A percentile compares a stretch with the other conserved stretches of the same genome.
Conservation (phyloP, 2,888 invertebrate genomes). For the Volucella bombylans region DNA sequence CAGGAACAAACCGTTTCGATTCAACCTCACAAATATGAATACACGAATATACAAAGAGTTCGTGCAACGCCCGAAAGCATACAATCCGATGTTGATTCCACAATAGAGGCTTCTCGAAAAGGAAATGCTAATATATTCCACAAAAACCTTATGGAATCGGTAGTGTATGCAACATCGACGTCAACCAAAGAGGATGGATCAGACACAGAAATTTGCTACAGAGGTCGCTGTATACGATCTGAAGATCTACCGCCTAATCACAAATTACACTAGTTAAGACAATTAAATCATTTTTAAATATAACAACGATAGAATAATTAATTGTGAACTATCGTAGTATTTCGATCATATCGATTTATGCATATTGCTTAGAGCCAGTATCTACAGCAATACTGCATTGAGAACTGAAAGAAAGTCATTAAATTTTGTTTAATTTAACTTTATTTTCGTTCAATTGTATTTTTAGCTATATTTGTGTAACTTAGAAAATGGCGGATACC, state of each 20-base stretch:
- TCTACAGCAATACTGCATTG: constrained; percentile 19
- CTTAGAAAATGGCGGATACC: constrained; percentile 13
- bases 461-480: constrained; percentile 43
- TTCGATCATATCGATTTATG: constrained; percentile 36
- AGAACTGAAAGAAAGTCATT: constrained; percentile 58
- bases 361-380: neutral
- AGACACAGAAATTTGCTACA: constrained; percentile 94
- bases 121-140: constrained; percentile 78
- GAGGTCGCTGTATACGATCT: constrained; percentile 91
- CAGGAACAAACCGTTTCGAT: constrained; percentile 77
- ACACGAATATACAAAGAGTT: constrained; percentile 80
- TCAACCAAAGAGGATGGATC: constrained; percentile 92
- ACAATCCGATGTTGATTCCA: constrained; percentile 2
- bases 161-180: constrained; percentile 86
- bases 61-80: constrained; percentile 72
- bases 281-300: constrained; percentile 6
- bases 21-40: constrained; percentile 80
- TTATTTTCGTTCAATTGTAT: constrained; percentile 6
- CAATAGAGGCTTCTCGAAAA: constrained; percentile 72
- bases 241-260: constrained; percentile 81
- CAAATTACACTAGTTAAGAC: constrained; percentile 79
- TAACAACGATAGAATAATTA: constrained; percentile 11
- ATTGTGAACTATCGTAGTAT: constrained; percentile 1
- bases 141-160: constrained; percentile 81
- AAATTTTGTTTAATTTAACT: constrained; percentile 20